Base-by-base conservation (phyloP, 2,113 vertebrate species). In the Hepsetus odoe region DNA sequence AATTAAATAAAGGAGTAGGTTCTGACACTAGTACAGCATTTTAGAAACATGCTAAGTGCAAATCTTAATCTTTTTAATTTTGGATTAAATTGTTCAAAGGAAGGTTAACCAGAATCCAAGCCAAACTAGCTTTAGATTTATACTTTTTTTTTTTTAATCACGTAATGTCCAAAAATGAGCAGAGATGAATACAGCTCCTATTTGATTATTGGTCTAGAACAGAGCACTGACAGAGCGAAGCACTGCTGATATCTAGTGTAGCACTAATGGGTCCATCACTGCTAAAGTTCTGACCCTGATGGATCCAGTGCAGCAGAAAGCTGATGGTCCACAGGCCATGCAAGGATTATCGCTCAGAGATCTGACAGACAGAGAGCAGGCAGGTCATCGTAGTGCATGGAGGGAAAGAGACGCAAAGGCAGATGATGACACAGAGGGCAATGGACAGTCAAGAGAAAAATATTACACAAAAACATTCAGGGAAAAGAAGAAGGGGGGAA, bases 371-470 rank as follows among this genome's bases (percentile, higher is more conserved):
- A 67, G 11, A 35, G 56, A 18, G 26, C 38, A 24, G 18, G 72
- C 46, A 46, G 72, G 61, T 53, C 65, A 35, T 28, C 44, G 42
- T 74, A 67, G 9, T 49, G 59, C 38, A 49, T 65, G 42, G 24
- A 58, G 24, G 2, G 28, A 38, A 44, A 32, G 13, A 13, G 35
- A 56, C 40, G 14, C 11, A 24, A 59, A 35, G 26, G 6, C 49
- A 9, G 72, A 82, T 82, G 71, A 82, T 79, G 76, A 74, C 76
- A 79, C 56, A 13, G 11, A 53, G 58, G 76, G 70, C 71, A 82
- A 82, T 44, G 8, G 59, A 46, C 35, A 76, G 6, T 24, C 28
- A 64, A 42, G 18, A 56, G 38, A 5, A 16, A 71, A 35, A 5
- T n/a, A 24, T 55, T 20, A 2, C 22, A 55, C 11, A 22, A 55